Evolutionary conservation across 2,888 invertebrate species (phyloP).

Genomic region (Eubasilissa splendida): DNA sequence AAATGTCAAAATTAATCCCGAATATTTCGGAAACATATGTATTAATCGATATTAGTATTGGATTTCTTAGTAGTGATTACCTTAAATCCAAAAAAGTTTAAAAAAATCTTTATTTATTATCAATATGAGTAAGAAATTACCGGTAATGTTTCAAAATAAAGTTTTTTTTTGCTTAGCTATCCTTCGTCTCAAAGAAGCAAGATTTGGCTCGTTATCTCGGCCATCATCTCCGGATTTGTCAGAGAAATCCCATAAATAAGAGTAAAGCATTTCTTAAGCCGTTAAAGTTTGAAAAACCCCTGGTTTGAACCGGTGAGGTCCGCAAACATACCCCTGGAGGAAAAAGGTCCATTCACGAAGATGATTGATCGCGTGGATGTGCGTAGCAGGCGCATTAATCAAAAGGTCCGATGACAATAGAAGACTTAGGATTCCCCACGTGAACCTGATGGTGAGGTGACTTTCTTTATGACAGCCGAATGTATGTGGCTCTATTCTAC

Average conservation of each 20-base stretch:
- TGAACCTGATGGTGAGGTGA: conserved; percentile 13
- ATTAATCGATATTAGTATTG: no score
- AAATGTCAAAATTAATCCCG: no score
- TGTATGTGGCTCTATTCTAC: neutral
- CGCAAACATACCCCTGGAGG: conserved; percentile 2
- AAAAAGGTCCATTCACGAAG: conserved; percentile 12
- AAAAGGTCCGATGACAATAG: conserved; percentile 21
- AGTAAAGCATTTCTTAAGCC: neutral
- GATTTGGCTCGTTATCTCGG: no score
- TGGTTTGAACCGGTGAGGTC: neutral
- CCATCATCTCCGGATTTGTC: neutral
- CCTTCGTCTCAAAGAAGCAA: neutral
- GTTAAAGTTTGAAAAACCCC: conserved; percentile 12
- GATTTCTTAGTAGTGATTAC: no score
- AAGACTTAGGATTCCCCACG: conserved; percentile 2
- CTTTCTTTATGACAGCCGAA: conserved; percentile 1
- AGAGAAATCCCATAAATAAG: conserved; percentile 16
- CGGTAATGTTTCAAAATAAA: no score
- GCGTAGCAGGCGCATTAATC: conserved; percentile 16
- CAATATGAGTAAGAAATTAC: no score
- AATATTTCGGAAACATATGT: no score
- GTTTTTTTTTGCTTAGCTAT: neutral
- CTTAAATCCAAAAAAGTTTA: no score
- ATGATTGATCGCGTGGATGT: conserved; percentile 23
- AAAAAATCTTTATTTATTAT: no score